Evolutionary conservation across 2,797 vertebrate genomes (phyloP).

Genomic region (Lateolabrax maculatus): DNA sequence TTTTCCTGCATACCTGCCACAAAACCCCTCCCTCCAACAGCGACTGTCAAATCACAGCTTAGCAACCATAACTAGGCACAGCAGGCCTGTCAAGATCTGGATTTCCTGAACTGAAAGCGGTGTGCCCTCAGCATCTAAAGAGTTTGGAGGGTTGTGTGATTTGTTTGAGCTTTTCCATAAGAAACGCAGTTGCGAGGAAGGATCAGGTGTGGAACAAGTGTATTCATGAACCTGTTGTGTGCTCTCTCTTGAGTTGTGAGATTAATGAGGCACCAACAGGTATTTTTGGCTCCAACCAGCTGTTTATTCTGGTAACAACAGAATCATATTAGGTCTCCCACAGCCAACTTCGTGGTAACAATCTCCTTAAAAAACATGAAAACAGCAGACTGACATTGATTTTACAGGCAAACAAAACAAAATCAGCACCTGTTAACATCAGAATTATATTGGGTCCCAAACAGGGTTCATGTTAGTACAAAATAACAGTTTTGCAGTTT

Average conservation of each 20-base stretch:
- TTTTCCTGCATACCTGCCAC: not conserved
- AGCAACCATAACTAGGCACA: not conserved
- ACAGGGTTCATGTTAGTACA: too few species aligned
- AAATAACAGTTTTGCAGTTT: too few species aligned
- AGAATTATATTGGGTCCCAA: too few species aligned
- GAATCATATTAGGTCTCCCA: not conserved
- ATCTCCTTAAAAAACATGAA: not conserved
- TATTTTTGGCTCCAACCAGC: constrained; percentile 10
- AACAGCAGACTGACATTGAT: not conserved
- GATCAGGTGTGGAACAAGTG: not conserved
- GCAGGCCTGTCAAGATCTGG: not conserved
- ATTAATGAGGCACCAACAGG: constrained; percentile 1
- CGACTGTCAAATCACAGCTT: not conserved
- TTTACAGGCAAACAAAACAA: not conserved
- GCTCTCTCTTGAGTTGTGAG: not conserved
- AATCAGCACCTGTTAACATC: not conserved
- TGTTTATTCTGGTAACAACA: constrained; percentile 2
- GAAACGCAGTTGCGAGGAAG: not conserved
- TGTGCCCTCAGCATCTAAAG: not conserved
- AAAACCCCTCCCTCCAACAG: not conserved
- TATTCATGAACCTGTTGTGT: not conserved
- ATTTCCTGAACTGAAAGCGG: not conserved
- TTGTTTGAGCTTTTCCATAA: not conserved
- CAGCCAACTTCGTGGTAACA: not conserved
- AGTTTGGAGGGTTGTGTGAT: not conserved